These are phyloP conservation scores for Monochamus saltuarius DNA, from an alignment of 1,140 invertebrate species.

Conservation along the genomic window DNA sequence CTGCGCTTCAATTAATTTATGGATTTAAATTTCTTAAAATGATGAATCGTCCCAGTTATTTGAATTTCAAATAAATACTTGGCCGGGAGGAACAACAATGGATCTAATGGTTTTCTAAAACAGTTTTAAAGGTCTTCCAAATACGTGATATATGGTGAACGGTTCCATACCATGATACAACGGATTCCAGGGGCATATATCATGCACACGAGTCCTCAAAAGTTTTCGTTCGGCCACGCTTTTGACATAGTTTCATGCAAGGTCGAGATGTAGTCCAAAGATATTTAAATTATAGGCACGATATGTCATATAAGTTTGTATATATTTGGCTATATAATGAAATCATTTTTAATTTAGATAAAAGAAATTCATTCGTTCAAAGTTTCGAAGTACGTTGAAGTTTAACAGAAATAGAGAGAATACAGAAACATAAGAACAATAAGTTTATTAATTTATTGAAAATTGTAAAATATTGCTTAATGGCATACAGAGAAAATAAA, in stretches of 20 bases:
- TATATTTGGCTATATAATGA: too few relatives aligned
- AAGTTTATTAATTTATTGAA: too few relatives aligned
- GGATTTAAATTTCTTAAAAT: constrained; percentile 27
- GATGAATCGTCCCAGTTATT: constrained; percentile 21
- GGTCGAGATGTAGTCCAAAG: too few relatives aligned
- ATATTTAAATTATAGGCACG: too few relatives aligned
- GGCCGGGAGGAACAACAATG: constrained; percentile 20
- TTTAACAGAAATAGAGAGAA: too few relatives aligned
- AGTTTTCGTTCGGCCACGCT: constrained; percentile 1
- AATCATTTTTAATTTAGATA: too few relatives aligned
- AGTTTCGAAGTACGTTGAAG: too few relatives aligned
- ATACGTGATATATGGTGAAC: neutral
- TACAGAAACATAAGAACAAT: too few relatives aligned
- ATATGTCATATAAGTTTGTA: too few relatives aligned
- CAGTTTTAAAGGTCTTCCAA: constrained; percentile 7
- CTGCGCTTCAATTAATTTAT: constrained; percentile 28
- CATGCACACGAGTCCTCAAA: neutral
- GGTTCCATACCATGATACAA: constrained; percentile 4
- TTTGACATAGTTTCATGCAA: neutral
- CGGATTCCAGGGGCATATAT: neutral
- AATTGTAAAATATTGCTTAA: too few relatives aligned
- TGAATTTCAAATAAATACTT: constrained; percentile 27
- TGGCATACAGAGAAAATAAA: too few relatives aligned
- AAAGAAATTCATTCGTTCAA: too few relatives aligned
- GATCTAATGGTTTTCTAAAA: constrained; percentile 24